phyloP scores from a whole-genome alignment of 2,888 invertebrate genomes.

The Orgyia antiqua region DNA sequence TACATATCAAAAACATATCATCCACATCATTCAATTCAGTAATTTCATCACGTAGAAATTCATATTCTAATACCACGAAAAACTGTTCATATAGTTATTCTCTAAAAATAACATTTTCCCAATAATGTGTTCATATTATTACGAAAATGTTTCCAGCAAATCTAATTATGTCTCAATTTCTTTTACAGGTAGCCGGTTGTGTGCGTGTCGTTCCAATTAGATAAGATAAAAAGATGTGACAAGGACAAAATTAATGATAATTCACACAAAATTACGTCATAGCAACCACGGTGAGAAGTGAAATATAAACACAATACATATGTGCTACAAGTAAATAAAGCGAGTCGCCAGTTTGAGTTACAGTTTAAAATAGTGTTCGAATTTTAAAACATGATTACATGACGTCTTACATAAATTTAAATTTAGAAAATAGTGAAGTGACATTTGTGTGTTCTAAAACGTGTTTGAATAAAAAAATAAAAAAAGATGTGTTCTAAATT shows the following conservation, averaged over 20 bases:
- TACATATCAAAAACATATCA: too few species aligned
- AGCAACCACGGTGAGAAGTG: conserved; percentile 8
- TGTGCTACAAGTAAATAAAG: not conserved
- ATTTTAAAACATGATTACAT: conserved; percentile 16
- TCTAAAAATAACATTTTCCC: too few species aligned
- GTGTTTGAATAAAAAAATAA: conserved; percentile 8
- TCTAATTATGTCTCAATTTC: conserved; percentile 21
- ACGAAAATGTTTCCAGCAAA: conserved; percentile 12
- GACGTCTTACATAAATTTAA: conserved; percentile 1
- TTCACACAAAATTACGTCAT: conserved; percentile 11
- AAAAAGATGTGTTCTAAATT: conserved; percentile 4
- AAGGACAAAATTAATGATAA: conserved; percentile 20
- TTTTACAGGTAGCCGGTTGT: conserved; percentile 25
- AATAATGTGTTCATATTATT: too few species aligned
- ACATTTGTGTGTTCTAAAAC: too few species aligned
- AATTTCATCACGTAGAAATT: too few species aligned
- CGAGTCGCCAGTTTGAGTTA: conserved; percentile 4
- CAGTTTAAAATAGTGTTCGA: conserved; percentile 3
- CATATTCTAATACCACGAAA: too few species aligned
- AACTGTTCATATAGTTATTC: too few species aligned
- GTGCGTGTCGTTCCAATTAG: conserved; percentile 17
- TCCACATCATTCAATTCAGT: too few species aligned
- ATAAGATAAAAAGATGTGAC: conserved; percentile 30
- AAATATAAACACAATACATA: conserved; percentile 2
- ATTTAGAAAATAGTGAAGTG: conserved; percentile 8